Evolutionary conservation across 2,113 vertebrate species (phyloP).

Genomic region (Anser brachyrhynchus): DNA sequence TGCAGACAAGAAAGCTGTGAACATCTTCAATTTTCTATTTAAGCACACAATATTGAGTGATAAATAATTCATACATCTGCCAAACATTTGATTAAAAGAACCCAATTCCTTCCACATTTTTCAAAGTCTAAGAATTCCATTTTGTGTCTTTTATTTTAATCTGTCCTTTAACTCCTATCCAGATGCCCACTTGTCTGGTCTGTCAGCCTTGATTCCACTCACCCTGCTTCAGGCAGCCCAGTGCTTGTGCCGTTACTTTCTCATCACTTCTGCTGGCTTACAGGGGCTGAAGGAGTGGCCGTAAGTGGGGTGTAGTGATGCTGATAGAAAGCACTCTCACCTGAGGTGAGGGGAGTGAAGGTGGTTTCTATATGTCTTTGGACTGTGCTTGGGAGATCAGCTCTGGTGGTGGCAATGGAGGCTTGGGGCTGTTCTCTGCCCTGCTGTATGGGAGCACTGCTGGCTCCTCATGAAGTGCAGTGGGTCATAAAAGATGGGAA

Average conservation of each 20-base stretch:
- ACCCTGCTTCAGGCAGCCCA: conserved; percentile 3
- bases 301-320: neutral
- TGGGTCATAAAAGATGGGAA: neutral
- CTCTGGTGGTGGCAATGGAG: neutral
- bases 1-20: conserved; percentile 46
- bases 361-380: neutral
- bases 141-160: conserved; percentile 70
- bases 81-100: conserved; percentile 82
- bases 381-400: neutral
- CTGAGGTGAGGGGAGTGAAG: neutral
- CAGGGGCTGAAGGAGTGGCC: neutral
- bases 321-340: neutral
- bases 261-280: conserved; percentile 18
- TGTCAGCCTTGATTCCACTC: conserved; percentile 60
- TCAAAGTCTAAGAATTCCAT: conserved; percentile 76
- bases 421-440: neutral
- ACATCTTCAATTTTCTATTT: conserved; percentile 78
- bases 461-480: neutral
- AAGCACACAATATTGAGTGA: conserved; percentile 78
- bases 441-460: neutral
- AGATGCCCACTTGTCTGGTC: conserved; percentile 53
- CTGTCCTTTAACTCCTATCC: conserved; percentile 67
- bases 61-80: conserved; percentile 82
- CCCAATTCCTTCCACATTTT: conserved; percentile 75
- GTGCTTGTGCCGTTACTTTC: conserved; percentile 26